Evolutionary conservation across 2,888 invertebrate genomes (phyloP).

Genomic region (Drosophila engyochracea): DNA sequence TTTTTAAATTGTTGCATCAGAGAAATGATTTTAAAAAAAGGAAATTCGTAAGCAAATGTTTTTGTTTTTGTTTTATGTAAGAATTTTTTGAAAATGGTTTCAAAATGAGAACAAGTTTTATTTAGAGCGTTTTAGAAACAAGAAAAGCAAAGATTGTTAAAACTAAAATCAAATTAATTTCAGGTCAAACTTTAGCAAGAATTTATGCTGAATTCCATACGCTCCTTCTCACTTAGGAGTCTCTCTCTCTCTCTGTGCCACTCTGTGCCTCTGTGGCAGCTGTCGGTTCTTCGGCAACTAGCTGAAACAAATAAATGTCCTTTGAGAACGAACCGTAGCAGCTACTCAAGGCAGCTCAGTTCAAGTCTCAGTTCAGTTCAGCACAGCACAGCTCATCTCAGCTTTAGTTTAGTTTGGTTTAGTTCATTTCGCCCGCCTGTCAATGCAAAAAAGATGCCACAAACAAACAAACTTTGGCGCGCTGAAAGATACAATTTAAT

Average conservation of each 20-base stretch:
- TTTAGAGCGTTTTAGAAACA: background rate
- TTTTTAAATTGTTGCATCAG: background rate
- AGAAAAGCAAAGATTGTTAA: background rate
- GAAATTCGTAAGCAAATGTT: background rate
- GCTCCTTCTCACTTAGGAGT: background rate
- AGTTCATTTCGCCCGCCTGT: constrained; percentile 39
- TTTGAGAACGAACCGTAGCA: background rate
- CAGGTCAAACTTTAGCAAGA: background rate
- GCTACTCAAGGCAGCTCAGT: constrained; percentile 30
- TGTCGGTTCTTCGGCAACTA: constrained; percentile 23
- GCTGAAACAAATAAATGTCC: constrained; percentile 45
- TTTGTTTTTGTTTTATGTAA: background rate
- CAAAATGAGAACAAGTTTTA: background rate
- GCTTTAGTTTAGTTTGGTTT: constrained; percentile 15
- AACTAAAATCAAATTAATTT: background rate
- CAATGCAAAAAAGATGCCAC: constrained; percentile 44
- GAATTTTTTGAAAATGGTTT: background rate
- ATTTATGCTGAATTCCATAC: background rate
- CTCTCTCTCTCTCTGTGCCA: background rate
- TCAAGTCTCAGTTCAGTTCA: constrained; percentile 12
- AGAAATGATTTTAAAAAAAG: background rate
- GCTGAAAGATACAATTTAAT: constrained; percentile 76
- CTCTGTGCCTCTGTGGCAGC: constrained; percentile 5
- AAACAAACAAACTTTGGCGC: constrained; percentile 41
- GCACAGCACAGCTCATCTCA: background rate